These are phyloP conservation scores for Nebria ingens DNA, from an alignment of 1,140 invertebrate genomes.

Conservation along the genomic window DNA sequence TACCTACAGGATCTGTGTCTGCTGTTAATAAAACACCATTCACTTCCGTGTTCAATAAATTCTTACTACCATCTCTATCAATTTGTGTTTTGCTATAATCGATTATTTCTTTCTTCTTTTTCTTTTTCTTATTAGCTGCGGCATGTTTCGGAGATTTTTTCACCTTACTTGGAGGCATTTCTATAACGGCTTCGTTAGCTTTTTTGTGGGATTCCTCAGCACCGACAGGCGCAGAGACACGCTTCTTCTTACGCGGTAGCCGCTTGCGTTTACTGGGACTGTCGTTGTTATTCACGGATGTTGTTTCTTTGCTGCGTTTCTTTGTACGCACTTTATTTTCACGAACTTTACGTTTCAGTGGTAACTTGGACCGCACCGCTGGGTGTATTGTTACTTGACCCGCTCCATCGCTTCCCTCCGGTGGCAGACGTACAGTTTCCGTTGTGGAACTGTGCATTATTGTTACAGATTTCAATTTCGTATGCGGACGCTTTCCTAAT, in stretches of 20 bases:
- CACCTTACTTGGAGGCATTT: constrained; percentile 27
- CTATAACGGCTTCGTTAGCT: constrained; percentile 21
- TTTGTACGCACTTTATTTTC: constrained; percentile 49
- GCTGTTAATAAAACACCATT: constrained; percentile 27
- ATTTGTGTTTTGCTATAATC: constrained; percentile 60
- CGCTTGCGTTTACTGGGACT: constrained; percentile 37
- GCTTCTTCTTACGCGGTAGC: constrained; percentile 28
- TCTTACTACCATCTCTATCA: constrained; percentile 36
- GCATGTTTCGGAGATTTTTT: constrained; percentile 36
- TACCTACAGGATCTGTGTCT: constrained; percentile 61
- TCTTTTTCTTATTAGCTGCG: constrained; percentile 37
- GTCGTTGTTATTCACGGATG: constrained; percentile 33
- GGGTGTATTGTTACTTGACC: constrained; percentile 52
- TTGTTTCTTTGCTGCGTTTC: constrained; percentile 33
- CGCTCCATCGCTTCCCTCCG: constrained; percentile 54
- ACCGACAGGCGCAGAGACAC: constrained; percentile 26
- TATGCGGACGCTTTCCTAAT: constrained; percentile 61
- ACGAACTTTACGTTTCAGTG: constrained; percentile 62
- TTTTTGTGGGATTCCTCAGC: constrained; percentile 25
- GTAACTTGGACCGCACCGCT: constrained; percentile 60
- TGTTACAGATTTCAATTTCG: constrained; percentile 71
- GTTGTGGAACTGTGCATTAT: constrained; percentile 79
- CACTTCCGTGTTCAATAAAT: constrained; percentile 22
- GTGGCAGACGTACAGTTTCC: constrained; percentile 68
- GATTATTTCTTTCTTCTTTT: constrained; percentile 60